A percentile compares a stretch with the other conserved stretches of the same genome.
Conservation (phyloP, 2,888 invertebrate genomes). For the Stegophylla sp. region DNA sequence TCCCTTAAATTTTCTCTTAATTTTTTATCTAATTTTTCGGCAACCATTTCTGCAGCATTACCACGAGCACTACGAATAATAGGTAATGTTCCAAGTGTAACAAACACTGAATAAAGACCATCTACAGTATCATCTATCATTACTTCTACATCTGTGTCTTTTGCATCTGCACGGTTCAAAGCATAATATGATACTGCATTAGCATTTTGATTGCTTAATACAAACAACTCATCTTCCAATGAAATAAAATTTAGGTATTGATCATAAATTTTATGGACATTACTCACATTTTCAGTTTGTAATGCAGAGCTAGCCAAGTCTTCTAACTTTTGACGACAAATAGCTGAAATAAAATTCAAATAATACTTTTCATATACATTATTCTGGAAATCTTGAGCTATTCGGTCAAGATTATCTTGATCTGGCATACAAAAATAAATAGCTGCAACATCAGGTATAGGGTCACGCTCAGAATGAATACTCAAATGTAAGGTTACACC, state of each 20-base stretch:
- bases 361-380: slow-evolving; percentile 93
- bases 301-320: slow-evolving; percentile 92
- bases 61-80: slow-evolving; percentile 90
- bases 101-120: slow-evolving; percentile 96
- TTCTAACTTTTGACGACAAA: slow-evolving; percentile 91
- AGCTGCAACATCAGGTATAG: slow-evolving; percentile 98
- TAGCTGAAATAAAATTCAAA: slow-evolving; percentile 95
- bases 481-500: slow-evolving; percentile 98
- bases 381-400: slow-evolving; percentile 87
- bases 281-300: slow-evolving; percentile 86
- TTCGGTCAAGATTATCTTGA: slow-evolving; percentile 93
- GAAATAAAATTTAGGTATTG: slow-evolving; percentile 99
- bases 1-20: slow-evolving; percentile 95
- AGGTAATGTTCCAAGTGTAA: slow-evolving; percentile 92
- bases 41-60: slow-evolving; percentile 98
- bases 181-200: slow-evolving; percentile 92
- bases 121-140: slow-evolving; percentile 95
- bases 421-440: slow-evolving; percentile 97
- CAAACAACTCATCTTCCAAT: slow-evolving; percentile 96
- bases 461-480: slow-evolving; percentile 84
- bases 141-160: slow-evolving; percentile 92
- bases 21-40: slow-evolving; percentile 95
- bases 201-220: slow-evolving; percentile 89
- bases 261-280: slow-evolving; percentile 93
- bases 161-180: slow-evolving; percentile 92